Conservation (phyloP, 2,113 vertebrate species). For the Dryoscopus gambensis region DNA sequence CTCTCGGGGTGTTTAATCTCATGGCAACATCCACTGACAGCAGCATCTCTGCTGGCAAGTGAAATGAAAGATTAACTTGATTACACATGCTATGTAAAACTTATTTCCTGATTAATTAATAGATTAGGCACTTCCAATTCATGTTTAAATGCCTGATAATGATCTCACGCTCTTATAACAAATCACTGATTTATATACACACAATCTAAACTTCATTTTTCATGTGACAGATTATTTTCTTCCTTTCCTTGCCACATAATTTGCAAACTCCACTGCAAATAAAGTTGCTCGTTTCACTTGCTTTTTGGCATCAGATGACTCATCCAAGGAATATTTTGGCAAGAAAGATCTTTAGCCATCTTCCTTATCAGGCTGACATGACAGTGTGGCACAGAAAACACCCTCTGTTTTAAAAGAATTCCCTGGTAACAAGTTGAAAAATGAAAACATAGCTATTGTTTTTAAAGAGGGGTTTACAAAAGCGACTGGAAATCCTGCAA, state of each 20-base stretch:
- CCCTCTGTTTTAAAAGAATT: not conserved
- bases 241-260: constrained; percentile 28
- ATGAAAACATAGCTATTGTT: not conserved
- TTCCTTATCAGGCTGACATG: not conserved
- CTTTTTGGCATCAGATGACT: constrained; percentile 9
- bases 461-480: not conserved
- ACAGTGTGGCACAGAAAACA: not conserved
- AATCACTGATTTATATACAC: constrained; percentile 17
- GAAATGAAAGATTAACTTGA: constrained; percentile 41
- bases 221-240: constrained; percentile 49
- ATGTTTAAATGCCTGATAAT: constrained; percentile 31
- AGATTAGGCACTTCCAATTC: constrained; percentile 28
- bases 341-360: not conserved
- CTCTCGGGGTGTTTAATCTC: not conserved
- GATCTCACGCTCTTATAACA: not conserved
- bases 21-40: not conserved
- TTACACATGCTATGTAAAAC: constrained; percentile 14
- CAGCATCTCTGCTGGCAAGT: not conserved
- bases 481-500: constrained; percentile 17
- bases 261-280: constrained; percentile 38
- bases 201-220: constrained; percentile 27
- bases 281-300: not conserved
- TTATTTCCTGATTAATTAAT: constrained; percentile 45
- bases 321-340: constrained; percentile 23
- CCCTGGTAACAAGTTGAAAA: not conserved